Conservation (phyloP, 2,113 vertebrate genomes). For the Podarcis cretensis region DNA sequence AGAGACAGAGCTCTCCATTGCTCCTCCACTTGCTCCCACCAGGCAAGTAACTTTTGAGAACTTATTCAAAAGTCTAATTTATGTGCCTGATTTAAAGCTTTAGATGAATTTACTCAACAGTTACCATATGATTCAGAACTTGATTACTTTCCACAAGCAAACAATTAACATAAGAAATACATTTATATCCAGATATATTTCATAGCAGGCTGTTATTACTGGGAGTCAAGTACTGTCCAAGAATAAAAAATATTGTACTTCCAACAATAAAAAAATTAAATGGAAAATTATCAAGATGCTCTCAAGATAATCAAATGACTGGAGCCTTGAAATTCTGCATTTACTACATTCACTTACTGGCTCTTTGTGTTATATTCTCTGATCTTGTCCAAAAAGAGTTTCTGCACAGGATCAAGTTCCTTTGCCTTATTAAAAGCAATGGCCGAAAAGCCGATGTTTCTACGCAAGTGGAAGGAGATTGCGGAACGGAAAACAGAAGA, state of each 20-base stretch:
- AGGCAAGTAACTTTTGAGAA: neutral
- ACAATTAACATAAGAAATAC: neutral
- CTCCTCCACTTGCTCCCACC: neutral
- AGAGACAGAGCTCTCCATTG: neutral
- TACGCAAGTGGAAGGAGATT: conserved; percentile 76
- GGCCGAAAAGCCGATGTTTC: conserved; percentile 92
- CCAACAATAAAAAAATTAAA: neutral
- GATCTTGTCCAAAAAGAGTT: conserved; percentile 96
- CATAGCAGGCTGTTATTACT: neutral
- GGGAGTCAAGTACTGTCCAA: neutral
- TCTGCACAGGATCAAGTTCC: conserved; percentile 93
- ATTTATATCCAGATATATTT: too few species aligned
- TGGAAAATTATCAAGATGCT: neutral
- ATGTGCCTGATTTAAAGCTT: neutral
- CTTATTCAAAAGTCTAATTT: neutral
- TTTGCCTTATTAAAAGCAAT: conserved; percentile 84
- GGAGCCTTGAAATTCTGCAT: neutral
- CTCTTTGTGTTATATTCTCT: conserved; percentile 90
- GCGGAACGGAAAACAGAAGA: conserved; percentile 81
- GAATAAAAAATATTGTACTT: neutral
- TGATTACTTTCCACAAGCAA: neutral
- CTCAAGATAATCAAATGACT: neutral
- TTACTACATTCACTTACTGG: conserved; percentile 81
- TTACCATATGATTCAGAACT: neutral
- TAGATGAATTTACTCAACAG: neutral